Evolutionary conservation across 2,797 vertebrate genomes (phyloP).

Genomic region (Intellagama lesueurii): DNA sequence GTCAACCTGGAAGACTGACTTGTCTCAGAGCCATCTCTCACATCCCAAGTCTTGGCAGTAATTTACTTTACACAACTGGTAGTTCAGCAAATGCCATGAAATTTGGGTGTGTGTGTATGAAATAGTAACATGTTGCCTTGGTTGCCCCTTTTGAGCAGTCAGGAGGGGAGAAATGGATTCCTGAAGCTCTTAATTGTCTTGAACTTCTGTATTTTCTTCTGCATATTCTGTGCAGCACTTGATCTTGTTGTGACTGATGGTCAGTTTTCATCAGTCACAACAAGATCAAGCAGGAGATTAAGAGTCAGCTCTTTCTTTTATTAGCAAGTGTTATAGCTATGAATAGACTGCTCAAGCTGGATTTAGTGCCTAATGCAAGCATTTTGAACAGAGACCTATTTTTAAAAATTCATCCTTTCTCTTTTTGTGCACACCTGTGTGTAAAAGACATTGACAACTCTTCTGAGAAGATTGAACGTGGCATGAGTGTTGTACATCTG

Average conservation of each 20-base stretch:
- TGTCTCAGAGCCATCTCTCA: too few relatives aligned
- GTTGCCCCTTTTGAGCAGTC: background rate
- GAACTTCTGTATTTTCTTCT: slow-evolving; percentile 23
- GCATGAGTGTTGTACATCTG: background rate
- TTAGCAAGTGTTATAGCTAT: slow-evolving; percentile 19
- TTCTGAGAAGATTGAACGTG: background rate
- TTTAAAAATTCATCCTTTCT: background rate
- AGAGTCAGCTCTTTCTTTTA: slow-evolving; percentile 35
- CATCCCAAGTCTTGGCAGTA: background rate
- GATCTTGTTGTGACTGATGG: background rate
- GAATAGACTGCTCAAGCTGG: slow-evolving; percentile 20
- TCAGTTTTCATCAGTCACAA: slow-evolving; percentile 26
- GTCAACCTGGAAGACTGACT: background rate
- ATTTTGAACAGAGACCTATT: background rate
- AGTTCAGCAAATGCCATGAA: slow-evolving; percentile 5
- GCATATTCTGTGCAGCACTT: background rate
- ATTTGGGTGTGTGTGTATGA: background rate
- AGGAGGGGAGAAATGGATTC: background rate
- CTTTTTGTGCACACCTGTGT: background rate
- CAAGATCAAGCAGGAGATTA: background rate
- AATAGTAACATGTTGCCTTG: background rate
- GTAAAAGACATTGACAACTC: background rate
- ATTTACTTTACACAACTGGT: slow-evolving; percentile 1
- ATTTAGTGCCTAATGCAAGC: slow-evolving; percentile 5
- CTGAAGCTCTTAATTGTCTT: slow-evolving; percentile 6